phyloP scores from a whole-genome alignment of 2,797 vertebrate genomes.

The Pantherophis alleghaniensis region DNA sequence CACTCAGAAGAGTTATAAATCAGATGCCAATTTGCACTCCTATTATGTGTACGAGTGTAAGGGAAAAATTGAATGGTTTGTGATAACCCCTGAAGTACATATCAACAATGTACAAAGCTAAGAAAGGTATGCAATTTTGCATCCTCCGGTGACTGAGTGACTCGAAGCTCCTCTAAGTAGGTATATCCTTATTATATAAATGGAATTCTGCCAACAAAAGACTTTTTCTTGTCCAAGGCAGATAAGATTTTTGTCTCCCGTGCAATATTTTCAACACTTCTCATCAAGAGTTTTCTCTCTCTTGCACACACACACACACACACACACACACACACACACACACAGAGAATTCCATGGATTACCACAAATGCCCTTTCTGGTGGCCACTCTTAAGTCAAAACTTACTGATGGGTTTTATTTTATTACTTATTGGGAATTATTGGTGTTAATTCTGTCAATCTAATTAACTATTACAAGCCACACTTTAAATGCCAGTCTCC shows the following conservation, averaged over 20 bases:
- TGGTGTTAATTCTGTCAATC: constrained; percentile 21
- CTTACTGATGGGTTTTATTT: constrained; percentile 17
- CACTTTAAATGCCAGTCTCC: constrained; percentile 13
- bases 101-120: constrained; percentile 18
- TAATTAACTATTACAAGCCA: constrained; percentile 25
- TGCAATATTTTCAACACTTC: not conserved
- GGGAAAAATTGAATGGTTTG: constrained; percentile 24
- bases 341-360: not conserved
- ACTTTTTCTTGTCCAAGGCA: not conserved
- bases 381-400: constrained; percentile 4
- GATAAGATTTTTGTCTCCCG: not conserved
- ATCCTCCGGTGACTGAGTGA: not conserved
- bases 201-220: not conserved
- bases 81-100: constrained; percentile 24
- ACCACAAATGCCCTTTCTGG: not conserved
- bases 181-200: not conserved
- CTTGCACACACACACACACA: no score
- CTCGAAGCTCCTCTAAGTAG: constrained; percentile 29
- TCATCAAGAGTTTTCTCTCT: not conserved
- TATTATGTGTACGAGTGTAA: constrained; percentile 4
- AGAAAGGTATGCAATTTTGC: not conserved
- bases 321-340: not conserved
- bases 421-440: constrained; percentile 33
- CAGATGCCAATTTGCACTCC: not conserved
- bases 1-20: not conserved